These are phyloP conservation scores for Trachelus troglodyta DNA, from an alignment of 2,888 invertebrate species.

Conservation along the genomic window DNA sequence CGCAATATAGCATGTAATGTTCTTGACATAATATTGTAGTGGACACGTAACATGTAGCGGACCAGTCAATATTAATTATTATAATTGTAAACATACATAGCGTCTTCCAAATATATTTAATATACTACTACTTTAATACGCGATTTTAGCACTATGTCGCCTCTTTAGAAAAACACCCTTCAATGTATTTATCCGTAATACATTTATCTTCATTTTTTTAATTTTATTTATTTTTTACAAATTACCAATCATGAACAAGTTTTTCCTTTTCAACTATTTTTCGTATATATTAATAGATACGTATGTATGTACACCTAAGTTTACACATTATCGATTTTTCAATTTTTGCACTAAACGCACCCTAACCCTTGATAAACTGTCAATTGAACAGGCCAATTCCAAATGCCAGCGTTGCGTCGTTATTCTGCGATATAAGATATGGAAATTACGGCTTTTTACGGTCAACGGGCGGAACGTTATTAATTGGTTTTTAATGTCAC, in stretches of 20 bases:
- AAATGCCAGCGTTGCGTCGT: not conserved
- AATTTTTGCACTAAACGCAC: not conserved
- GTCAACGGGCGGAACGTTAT: not conserved
- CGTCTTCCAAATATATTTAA: not conserved
- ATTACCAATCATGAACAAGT: not conserved
- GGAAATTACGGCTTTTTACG: not conserved
- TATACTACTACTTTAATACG: not conserved
- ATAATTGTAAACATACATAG: not conserved
- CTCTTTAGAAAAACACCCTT: not conserved
- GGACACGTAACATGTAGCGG: not conserved
- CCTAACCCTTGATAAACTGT: not conserved
- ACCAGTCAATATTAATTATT: not conserved
- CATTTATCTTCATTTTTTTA: not conserved
- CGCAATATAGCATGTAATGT: not conserved
- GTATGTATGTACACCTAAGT: not conserved
- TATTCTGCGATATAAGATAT: not conserved
- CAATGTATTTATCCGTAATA: not conserved
- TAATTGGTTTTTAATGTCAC: not conserved
- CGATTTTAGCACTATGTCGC: not conserved
- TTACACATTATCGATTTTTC: not conserved
- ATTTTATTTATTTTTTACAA: not conserved
- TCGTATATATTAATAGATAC: not conserved
- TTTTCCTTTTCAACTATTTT: not conserved
- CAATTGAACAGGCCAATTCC: not conserved
- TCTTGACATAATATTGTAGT: not conserved